A percentile compares a stretch with the other conserved stretches of the same genome.
Evolutionary conservation across 2,113 vertebrate species (phyloP).

Genomic region (Sebastes schlegelii): DNA sequence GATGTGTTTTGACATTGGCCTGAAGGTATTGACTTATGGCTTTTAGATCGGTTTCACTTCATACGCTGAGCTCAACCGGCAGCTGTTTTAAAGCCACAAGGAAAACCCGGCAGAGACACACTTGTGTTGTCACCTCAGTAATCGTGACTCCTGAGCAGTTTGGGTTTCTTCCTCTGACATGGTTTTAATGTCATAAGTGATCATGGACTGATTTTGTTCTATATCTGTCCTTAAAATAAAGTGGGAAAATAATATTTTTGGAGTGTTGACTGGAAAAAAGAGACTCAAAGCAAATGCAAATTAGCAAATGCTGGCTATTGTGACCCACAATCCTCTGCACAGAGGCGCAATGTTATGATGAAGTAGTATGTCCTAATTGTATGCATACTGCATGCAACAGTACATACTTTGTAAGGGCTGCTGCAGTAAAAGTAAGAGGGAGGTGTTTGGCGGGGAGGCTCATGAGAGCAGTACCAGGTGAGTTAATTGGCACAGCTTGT

Average conservation of each 20-base stretch:
- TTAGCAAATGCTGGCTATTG: no score
- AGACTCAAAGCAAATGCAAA: neutral
- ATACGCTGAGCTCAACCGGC: conserved; percentile 22
- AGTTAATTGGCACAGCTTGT: no score
- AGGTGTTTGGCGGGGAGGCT: no score
- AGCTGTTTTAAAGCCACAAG: conserved; percentile 18
- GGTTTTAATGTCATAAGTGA: neutral
- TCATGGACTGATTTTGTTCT: neutral
- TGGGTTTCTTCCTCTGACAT: neutral
- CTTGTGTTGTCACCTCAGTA: neutral
- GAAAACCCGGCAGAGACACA: conserved; percentile 8
- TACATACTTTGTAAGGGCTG: no score
- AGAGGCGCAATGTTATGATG: no score
- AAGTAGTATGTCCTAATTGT: no score
- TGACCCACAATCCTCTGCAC: no score
- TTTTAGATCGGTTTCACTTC: conserved; percentile 63
- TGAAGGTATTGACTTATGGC: conserved; percentile 60
- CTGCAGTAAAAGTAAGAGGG: no score
- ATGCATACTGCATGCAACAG: no score
- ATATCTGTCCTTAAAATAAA: neutral
- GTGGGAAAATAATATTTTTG: neutral
- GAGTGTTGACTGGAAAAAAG: neutral
- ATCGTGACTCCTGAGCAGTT: neutral
- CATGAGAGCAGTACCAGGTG: no score
- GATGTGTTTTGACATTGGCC: conserved; percentile 64